Percentiles rank a stretch among this genome's conserved stretches.
These are phyloP conservation scores for Acleris literana DNA, from an alignment of 2,888 invertebrate species.

Conservation along the genomic window DNA sequence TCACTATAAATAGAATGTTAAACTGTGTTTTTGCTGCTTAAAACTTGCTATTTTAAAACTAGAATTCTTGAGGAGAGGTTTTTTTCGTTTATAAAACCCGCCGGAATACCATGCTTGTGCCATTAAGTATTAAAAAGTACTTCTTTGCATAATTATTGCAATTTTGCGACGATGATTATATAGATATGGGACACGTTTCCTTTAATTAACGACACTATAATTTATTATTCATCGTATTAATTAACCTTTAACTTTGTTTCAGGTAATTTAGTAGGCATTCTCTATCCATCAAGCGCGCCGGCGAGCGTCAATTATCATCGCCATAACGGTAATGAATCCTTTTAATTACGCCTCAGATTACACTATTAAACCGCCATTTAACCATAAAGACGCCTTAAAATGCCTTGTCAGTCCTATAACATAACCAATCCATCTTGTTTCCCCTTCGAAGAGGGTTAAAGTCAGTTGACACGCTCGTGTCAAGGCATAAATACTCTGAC, in stretches of 20 bases:
- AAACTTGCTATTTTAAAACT: too few species aligned
- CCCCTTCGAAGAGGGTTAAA: slow-evolving; percentile 19
- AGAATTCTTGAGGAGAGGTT: too few species aligned
- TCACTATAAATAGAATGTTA: too few species aligned
- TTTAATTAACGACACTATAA: too few species aligned
- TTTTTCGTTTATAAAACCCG: too few species aligned
- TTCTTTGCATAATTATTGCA: too few species aligned
- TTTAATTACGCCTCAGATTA: background rate
- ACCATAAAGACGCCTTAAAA: slow-evolving; percentile 15
- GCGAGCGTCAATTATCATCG: background rate
- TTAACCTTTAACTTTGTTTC: slow-evolving; percentile 19
- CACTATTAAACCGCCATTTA: slow-evolving; percentile 1
- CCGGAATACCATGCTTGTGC: too few species aligned
- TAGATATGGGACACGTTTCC: too few species aligned
- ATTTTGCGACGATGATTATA: too few species aligned
- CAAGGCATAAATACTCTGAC: slow-evolving; percentile 44
- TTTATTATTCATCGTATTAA: slow-evolving; percentile 5
- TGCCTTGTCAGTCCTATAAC: slow-evolving; percentile 13
- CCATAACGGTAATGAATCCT: slow-evolving; percentile 1
- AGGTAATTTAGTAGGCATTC: slow-evolving; percentile 16
- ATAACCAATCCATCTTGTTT: slow-evolving; percentile 12
- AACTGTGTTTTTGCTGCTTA: too few species aligned
- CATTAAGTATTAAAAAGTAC: too few species aligned
- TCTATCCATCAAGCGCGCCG: background rate
- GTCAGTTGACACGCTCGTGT: slow-evolving; percentile 12